phyloP scores from a whole-genome alignment of 2,113 vertebrate genomes.

The Periophthalmodon schlosseri region DNA sequence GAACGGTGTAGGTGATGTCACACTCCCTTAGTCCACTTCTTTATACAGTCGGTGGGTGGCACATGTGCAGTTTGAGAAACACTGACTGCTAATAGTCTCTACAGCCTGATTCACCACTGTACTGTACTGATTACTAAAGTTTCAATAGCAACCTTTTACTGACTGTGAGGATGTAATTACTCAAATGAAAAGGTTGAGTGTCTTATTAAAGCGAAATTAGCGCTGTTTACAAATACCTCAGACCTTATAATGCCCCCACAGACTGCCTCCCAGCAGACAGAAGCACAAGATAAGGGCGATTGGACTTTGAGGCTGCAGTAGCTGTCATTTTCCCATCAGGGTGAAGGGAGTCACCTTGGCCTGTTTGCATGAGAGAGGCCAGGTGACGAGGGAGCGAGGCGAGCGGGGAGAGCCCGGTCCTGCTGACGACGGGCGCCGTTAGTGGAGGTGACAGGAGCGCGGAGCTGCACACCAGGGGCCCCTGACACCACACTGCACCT shows the following conservation, averaged over 20 bases:
- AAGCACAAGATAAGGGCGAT: slow-evolving; percentile 38
- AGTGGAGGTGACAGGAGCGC: slow-evolving; percentile 74
- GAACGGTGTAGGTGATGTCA: no score
- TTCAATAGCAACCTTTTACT: slow-evolving; percentile 6
- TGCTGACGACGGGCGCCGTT: slow-evolving; percentile 62
- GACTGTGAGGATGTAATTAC: slow-evolving; percentile 2
- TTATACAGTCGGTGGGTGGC: no score
- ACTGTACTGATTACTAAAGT: background rate
- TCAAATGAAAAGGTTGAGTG: slow-evolving; percentile 11
- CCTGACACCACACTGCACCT: slow-evolving; percentile 60
- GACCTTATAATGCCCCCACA: background rate
- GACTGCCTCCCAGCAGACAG: slow-evolving; percentile 10
- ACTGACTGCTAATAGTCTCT: background rate
- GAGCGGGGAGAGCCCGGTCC: slow-evolving; percentile 47
- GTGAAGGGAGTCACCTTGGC: slow-evolving; percentile 79
- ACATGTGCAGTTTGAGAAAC: no score
- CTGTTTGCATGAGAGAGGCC: slow-evolving; percentile 54
- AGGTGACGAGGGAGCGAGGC: slow-evolving; percentile 75
- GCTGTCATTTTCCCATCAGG: slow-evolving; percentile 74
- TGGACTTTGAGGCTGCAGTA: slow-evolving; percentile 56
- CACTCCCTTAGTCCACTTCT: no score
- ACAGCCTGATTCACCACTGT: background rate
- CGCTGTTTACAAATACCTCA: background rate
- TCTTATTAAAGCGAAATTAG: slow-evolving; percentile 1
- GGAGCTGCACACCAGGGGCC: slow-evolving; percentile 65